Base-by-base conservation (phyloP, 2,888 invertebrate genomes). In the Boloria euphrosyne region DNA sequence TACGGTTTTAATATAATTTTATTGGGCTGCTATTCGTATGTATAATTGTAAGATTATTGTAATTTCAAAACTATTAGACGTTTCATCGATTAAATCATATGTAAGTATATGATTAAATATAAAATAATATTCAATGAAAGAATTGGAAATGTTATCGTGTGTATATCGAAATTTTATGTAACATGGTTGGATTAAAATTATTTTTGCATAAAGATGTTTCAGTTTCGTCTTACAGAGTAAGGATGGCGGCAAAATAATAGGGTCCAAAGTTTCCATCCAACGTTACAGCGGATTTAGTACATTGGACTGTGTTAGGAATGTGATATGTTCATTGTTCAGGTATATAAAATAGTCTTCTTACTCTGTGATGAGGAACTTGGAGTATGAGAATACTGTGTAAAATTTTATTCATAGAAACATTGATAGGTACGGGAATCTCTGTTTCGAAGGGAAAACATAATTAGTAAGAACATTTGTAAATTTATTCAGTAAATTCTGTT, bases 351-450 rank as follows among this genome's bases (percentile, higher is more conserved):
- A 78, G 82, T 78, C 66, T 67, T 59, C 69, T 73, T 74, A 80
- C 87, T 89, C 89, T 90, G 89, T 89, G 89, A 80, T 80, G 80
- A 73, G 79, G 82, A 83, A 78, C 77, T 76, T 62, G 65, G 43
- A 60, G 44, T 64, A 64, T 64, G 68, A 71, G 73, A 79, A 84
- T 84, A 84, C 46, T 57, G 27, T 81, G 79, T 80, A 82, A 78
- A 77, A 67, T 76, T 77, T 77, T 22, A 61, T 68, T 74, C 72
- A 71, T 75, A 80, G 85, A 76, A 91, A 90, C 91, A 89, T 86
- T 83, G 91, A 89, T 86, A 84, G 75, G 91, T 92, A 92, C 91
- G 91, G 92, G 91, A 89, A 85, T 90, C 92, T 89, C 84, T 90
- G 91, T 91, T 92, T 91, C 88, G 72, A 71, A 76, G 76, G 84